Percentiles rank a stretch among this genome's conserved stretches.
phyloP scores from a whole-genome alignment of 2,888 invertebrate species.

The Leptinotarsa tumamoca region DNA sequence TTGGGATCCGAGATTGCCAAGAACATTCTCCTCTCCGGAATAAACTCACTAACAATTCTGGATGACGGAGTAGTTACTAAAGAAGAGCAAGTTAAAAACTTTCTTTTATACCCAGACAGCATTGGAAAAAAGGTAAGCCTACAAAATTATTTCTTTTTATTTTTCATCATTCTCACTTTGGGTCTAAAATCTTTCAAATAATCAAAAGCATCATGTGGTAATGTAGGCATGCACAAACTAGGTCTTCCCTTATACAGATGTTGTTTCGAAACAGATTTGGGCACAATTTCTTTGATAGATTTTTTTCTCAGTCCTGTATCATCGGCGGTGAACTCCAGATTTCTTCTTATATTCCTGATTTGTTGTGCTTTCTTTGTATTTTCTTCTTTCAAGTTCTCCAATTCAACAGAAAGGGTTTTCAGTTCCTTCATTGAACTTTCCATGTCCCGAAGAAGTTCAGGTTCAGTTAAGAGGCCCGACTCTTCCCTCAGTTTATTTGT shows the following conservation, averaged over 20 bases:
- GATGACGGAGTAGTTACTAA: slow-evolving; percentile 81
- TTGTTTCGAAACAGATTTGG: slow-evolving; percentile 18
- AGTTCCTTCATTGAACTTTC: slow-evolving; percentile 62
- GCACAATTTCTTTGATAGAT: slow-evolving; percentile 16
- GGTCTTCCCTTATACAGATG: slow-evolving; percentile 29
- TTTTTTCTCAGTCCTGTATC: slow-evolving; percentile 23
- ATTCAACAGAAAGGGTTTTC: slow-evolving; percentile 54
- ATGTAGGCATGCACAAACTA: slow-evolving; percentile 31
- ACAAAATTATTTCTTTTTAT: slow-evolving; percentile 17
- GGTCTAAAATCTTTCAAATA: slow-evolving; percentile 33
- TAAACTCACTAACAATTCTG: slow-evolving; percentile 87
- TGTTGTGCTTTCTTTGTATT: slow-evolving; percentile 45
- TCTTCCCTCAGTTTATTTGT: slow-evolving; percentile 65
- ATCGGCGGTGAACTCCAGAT: slow-evolving; percentile 32
- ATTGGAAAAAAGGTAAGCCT: slow-evolving; percentile 79
- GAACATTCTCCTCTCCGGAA: slow-evolving; percentile 93
- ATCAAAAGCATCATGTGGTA: slow-evolving; percentile 36
- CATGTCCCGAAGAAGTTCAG: slow-evolving; percentile 67
- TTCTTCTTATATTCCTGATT: slow-evolving; percentile 43
- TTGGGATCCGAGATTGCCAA: slow-evolving; percentile 97
- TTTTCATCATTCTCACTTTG: slow-evolving; percentile 11
- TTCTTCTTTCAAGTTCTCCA: slow-evolving; percentile 48
- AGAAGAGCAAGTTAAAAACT: slow-evolving; percentile 85
- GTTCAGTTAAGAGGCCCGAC: slow-evolving; percentile 69
- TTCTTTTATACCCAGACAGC: slow-evolving; percentile 79